Conservation (phyloP, 64 coral and sea anemone species). For the Catalaphyllia jardinei region DNA sequence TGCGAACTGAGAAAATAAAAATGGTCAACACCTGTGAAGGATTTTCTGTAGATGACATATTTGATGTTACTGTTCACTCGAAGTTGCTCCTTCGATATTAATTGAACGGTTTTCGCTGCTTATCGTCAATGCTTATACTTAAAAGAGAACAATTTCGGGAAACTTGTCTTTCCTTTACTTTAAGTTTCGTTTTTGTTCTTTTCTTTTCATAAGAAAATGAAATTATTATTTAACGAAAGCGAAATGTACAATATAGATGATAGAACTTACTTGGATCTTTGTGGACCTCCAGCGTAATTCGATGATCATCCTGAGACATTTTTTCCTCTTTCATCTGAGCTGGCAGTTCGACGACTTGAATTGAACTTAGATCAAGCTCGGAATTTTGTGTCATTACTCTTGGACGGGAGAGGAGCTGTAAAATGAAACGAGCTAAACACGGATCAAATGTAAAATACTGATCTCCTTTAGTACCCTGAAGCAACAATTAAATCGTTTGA, state of each 20-base stretch:
- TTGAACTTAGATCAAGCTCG: not conserved
- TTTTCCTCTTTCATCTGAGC: not conserved
- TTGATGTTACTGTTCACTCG: too few relatives aligned
- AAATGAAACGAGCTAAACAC: not conserved
- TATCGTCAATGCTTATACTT: too few relatives aligned
- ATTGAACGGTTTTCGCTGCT: too few relatives aligned
- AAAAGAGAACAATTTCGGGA: too few relatives aligned
- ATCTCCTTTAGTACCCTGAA: too few relatives aligned
- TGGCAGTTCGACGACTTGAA: not conserved
- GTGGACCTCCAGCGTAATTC: not conserved
- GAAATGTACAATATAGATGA: not conserved
- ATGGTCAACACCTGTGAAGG: too few relatives aligned
- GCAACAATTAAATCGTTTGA: too few relatives aligned
- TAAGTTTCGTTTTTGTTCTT: not conserved
- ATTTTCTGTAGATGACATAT: too few relatives aligned
- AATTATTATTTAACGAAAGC: not conserved
- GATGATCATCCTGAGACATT: not conserved
- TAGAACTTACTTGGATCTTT: not conserved
- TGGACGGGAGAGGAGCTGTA: not conserved
- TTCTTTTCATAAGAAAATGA: not conserved
- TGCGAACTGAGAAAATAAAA: too few relatives aligned
- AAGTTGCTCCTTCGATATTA: too few relatives aligned
- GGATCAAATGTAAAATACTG: not conserved
- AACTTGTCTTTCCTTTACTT: too few relatives aligned
- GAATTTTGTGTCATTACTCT: not conserved